These are phyloP conservation scores for Rana temporaria DNA, from an alignment of 2,113 vertebrate species.

Conservation along the genomic window DNA sequence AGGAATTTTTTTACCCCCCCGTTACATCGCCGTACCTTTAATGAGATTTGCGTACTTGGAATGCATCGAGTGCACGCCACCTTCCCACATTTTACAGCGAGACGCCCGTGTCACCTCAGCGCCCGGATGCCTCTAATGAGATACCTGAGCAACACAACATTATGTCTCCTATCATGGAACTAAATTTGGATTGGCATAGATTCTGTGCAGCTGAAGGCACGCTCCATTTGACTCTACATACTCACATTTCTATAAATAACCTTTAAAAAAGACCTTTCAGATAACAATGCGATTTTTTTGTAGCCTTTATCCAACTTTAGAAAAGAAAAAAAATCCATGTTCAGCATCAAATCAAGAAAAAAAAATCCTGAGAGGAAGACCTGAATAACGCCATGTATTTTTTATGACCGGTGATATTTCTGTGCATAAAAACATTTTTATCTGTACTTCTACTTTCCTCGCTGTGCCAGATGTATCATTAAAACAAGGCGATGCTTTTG, in stretches of 20 bases:
- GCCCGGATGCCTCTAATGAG: not conserved
- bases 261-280: slow-evolving; percentile 38
- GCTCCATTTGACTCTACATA: slow-evolving; percentile 28
- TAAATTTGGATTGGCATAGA: slow-evolving; percentile 46
- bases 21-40: too few species aligned
- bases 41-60: slow-evolving; percentile 26
- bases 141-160: not conserved
- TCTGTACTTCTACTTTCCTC: not conserved
- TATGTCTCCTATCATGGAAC: not conserved
- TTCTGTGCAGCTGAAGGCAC: slow-evolving; percentile 1
- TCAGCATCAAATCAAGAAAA: slow-evolving; percentile 18
- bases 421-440: not conserved
- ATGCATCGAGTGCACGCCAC: not conserved
- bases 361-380: not conserved
- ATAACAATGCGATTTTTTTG: slow-evolving; percentile 39
- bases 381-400: not conserved
- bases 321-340: slow-evolving; percentile 15
- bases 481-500: not conserved
- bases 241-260: slow-evolving; percentile 39
- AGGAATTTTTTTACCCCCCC: too few species aligned
- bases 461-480: not conserved
- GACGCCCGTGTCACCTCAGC: not conserved
- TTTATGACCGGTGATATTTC: not conserved
- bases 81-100: not conserved
- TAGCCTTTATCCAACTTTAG: slow-evolving; percentile 17